These are phyloP conservation scores for Spatula versicolor DNA, from an alignment of 2,797 vertebrate genomes.

Conservation along the genomic window DNA sequence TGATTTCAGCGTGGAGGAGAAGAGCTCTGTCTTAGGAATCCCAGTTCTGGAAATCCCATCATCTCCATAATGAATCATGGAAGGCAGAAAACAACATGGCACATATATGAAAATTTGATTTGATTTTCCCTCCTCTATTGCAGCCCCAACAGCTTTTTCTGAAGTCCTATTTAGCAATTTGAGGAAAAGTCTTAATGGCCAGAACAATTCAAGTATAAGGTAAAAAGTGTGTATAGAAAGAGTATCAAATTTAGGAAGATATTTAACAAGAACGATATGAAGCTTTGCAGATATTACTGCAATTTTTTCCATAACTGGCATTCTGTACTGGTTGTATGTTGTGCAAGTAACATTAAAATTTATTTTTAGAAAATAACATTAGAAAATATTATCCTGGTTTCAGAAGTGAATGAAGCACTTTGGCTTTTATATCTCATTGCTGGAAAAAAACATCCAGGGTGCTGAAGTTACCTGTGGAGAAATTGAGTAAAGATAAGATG, in stretches of 20 bases:
- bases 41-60: not conserved
- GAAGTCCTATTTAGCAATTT: not conserved
- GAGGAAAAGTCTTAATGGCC: not conserved
- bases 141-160: not conserved
- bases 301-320: not conserved
- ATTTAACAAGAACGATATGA: not conserved
- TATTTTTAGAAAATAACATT: not conserved
- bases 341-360: not conserved
- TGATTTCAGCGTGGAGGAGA: not conserved
- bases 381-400: not conserved
- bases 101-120: accelerated
- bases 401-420: not conserved
- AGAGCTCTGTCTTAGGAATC: not conserved
- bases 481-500: not conserved
- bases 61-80: accelerated
- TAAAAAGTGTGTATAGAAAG: not conserved
- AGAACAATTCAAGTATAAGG: not conserved
- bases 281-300: not conserved
- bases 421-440: not conserved
- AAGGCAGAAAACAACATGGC: not conserved
- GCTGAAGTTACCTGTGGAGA: not conserved
- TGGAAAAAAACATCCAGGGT: not conserved
- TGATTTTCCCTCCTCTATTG: not conserved
- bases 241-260: not conserved
- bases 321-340: not conserved